Evolutionary conservation across 2,888 invertebrate species (phyloP), one percentile per base, ranked within the genome.

Genomic region (Luperina testacea): DNA sequence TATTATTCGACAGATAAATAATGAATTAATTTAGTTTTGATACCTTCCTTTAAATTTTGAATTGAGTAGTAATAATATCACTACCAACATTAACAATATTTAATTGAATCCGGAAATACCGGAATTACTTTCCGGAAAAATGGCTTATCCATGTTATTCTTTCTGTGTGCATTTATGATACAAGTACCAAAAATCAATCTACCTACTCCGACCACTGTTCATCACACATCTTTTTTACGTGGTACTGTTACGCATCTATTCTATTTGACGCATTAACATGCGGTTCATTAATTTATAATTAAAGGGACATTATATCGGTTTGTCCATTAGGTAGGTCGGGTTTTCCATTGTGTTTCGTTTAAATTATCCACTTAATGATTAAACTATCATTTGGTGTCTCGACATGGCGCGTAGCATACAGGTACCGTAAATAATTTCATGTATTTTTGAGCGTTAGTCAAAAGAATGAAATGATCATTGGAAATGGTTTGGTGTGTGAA

Each of bases 211-310:
- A 32, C 24, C 20, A 32, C 20, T 51, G n/a, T n/a, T n/a, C n/a
- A n/a, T n/a, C n/a, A 32, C 69, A 69, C 27, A 13, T 27, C 32
- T 24, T 9, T 15, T 32, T 70, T 24, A 48, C 24, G 77, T n/a
- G 24, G 17, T 8, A 15, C 6, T 27, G 8, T 13, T 42, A 20
- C 2, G 13, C 42, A 68, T 20, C 15, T 70, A n/a, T 57, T 24
- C 5, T 17, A 45, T 20, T 13, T 51, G 69, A 69, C 65, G 57
- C 68, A 82, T 13, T 70, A 75, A 57, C 32, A 57, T 61, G 48
- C 24, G 59, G 67, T 71, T 65, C 42, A 87, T 88, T 85, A 87
- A 87, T 77, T 78, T 81, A 61, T 24, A 81, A 80, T 87, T 87
- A 88, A 65, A 74, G 70, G 17, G 7, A 32, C 75, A 68, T 81